phyloP scores from a whole-genome alignment of 2,888 invertebrate species.

The Mayetiola destructor region DNA sequence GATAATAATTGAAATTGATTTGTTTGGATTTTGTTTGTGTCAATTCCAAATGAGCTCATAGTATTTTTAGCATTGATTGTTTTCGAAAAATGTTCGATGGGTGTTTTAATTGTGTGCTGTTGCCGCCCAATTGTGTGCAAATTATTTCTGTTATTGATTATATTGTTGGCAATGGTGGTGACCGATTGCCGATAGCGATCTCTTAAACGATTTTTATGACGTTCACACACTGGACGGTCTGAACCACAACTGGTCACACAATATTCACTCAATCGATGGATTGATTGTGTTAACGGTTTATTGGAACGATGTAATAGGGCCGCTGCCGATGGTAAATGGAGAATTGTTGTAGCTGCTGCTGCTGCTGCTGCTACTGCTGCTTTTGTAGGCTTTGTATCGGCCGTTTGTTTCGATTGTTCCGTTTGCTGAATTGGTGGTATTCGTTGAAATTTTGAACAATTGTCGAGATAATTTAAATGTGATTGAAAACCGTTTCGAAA shows the following conservation, averaged over 20 bases:
- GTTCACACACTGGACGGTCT: not conserved
- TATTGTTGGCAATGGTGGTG: not conserved
- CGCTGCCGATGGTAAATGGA: not conserved
- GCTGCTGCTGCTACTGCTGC: not conserved
- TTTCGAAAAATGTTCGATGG: not conserved
- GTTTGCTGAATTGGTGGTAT: not conserved
- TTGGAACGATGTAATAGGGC: not conserved
- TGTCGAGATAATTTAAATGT: conserved; percentile 27
- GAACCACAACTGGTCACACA: not conserved
- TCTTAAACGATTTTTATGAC: conserved; percentile 1
- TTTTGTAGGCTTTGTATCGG: not conserved
- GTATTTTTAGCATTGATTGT: not conserved
- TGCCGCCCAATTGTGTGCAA: not conserved
- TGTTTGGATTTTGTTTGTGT: conserved; percentile 7
- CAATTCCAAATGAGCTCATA: conserved; percentile 12
- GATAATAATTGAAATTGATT: not conserved
- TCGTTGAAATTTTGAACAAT: not conserved
- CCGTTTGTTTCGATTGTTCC: not conserved
- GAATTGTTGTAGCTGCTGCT: not conserved
- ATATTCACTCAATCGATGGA: not conserved
- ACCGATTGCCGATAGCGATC: not conserved
- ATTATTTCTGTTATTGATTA: not conserved
- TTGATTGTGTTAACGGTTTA: not conserved
- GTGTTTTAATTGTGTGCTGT: not conserved
- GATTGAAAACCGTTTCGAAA: conserved; percentile 31